Base-by-base conservation (phyloP, 2,888 invertebrate species). In the Drosophila testacea region DNA sequence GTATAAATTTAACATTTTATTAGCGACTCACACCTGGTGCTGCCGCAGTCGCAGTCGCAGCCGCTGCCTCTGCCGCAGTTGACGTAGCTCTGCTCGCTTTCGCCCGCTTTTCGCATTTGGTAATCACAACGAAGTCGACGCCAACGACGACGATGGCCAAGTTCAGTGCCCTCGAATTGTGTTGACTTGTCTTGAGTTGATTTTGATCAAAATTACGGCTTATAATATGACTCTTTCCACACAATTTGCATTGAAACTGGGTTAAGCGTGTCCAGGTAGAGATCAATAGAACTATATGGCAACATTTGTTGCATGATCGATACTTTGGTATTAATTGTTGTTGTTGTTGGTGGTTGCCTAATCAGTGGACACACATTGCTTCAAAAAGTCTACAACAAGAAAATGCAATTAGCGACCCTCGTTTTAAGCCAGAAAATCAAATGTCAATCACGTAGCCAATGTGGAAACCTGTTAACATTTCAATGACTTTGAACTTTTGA, bases 121-220 rank as follows among this genome's bases (percentile, higher is more conserved):
- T 84, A 89, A 85, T 84, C 77, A 83, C 54, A 81, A 62, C 46
- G 51, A 69, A 72, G 57, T 62, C 61, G 64, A 27, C 55, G 34
- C 38, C 42, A 27, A 22, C 48, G 42, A 55, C 39, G 54, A 22
- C 62, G 65, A 73, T 52, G 82, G 77, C 79, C 80, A 80, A 89
- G 89, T 89, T 89, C 89, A 89, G 74, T 88, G 89, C 70, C 88
- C 89, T 83, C 88, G 75, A 88, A 87, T 67, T 77, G 79, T 87
- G 86, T 83, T 88, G 89, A 64, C 60, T 60, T 64, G 64, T 67
- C 44, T 69, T 47, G 64, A 65, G 66, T 46, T 57, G 44, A 36
- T 38, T 55, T 39, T 28, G 55, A 36, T 34, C 44, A 36, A 54
- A 54, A 32, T 41, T 54, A n/a, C 28, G 41, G 63, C 66, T 67